These are phyloP conservation scores for Coptotermes formosanus DNA, from an alignment of 1,140 invertebrate species.

Conservation along the genomic window DNA sequence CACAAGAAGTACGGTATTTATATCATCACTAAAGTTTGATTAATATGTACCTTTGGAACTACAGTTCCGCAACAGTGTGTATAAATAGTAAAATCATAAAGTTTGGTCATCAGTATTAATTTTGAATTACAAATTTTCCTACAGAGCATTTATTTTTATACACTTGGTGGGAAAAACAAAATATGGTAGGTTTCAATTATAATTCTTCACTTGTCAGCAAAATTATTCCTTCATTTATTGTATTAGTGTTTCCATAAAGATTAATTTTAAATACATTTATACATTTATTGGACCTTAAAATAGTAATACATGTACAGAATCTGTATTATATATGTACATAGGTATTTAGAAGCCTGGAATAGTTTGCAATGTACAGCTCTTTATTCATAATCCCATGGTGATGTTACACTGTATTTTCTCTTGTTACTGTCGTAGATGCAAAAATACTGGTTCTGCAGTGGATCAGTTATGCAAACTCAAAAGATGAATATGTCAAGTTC, in stretches of 20 bases:
- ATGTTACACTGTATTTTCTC: neutral
- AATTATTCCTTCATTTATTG: neutral
- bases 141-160: conserved; percentile 1
- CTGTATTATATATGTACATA: neutral
- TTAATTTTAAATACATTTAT: neutral
- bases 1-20: too few relatives aligned
- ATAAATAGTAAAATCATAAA: too few relatives aligned
- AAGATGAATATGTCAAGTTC: neutral
- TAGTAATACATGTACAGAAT: conserved; percentile 12
- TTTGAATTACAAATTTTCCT: neutral
- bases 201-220: neutral
- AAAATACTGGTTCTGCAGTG: neutral
- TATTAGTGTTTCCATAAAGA: neutral
- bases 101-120: neutral
- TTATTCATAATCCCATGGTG: neutral
- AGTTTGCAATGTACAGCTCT: neutral
- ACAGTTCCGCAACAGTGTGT: too few relatives aligned
- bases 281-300: neutral
- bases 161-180: neutral
- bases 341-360: neutral
- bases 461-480: neutral
- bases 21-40: too few relatives aligned
- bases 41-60: too few relatives aligned
- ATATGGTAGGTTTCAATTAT: neutral
- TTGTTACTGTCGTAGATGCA: neutral